Evolutionary conservation across 2,888 invertebrate genomes (phyloP), one percentile per base, ranked within the genome.

Genomic region (Leptopilina myrica): DNA sequence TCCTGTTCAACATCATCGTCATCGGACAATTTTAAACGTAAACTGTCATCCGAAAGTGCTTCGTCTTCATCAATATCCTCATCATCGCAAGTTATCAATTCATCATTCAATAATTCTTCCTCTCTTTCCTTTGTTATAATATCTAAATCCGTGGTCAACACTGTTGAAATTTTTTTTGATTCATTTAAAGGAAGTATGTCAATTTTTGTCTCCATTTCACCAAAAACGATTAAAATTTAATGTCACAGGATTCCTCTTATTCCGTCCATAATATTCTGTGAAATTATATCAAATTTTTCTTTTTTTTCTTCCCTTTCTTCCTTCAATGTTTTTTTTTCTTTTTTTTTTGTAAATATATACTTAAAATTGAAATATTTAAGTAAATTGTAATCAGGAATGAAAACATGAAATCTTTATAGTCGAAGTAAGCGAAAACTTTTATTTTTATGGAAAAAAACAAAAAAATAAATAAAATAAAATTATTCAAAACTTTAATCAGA

Each of bases 11-110:
- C 81, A 53, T 88, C 86, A 49, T 90, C 91, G 77, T 90, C 91
- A 79, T 91, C 92, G 4, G 92, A 91, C n/a, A 91, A 80, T 84
- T 88, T 88, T 81, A 92, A 88, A 75, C 88, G 89, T 76, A 91
- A 87, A 82, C 88, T 90, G 79, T 89, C 90, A 46, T 76, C 76
- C 12, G 76, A 76, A n/a, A 64, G 64, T 43, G 73, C 73, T 79
- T 90, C 91, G 49, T 88, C 89, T 67, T 90, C 90, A 79, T 90
- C 90, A 69, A 88, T 87, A 62, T 86, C 88, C 65, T 87, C 87
- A 80, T 86, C 87, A 9, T 20, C 20, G 20, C 15, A 62, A 20
- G n/a, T 15, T 6, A 6, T 15, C 6, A 15, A 2, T 79, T 83
- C 85, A 79, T 76, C 85, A 81, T 86, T 88, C 79, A 90, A 87